These are phyloP conservation scores for Tribolium castaneum DNA, from an alignment of 1,140 invertebrate genomes.

Conservation along the genomic window DNA sequence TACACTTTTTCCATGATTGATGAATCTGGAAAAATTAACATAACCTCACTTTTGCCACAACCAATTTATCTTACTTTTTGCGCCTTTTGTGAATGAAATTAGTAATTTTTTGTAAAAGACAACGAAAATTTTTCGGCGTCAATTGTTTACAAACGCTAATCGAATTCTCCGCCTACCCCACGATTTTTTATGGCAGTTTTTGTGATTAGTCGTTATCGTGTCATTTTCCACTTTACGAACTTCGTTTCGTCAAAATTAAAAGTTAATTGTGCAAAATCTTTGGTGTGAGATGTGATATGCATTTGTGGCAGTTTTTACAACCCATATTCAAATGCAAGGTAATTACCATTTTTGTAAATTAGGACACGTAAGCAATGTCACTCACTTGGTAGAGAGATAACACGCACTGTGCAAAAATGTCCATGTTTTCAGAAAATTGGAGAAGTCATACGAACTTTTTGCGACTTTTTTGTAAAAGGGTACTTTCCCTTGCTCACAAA, in stretches of 20 bases:
- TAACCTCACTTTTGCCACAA: background rate
- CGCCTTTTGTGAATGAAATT: background rate
- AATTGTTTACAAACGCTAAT: conserved; percentile 13
- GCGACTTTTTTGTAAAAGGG: background rate
- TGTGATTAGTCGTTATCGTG: background rate
- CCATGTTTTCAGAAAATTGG: background rate
- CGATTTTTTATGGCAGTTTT: background rate
- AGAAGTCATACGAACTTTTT: background rate
- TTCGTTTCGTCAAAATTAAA: background rate
- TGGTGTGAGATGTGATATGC: background rate
- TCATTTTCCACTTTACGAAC: background rate
- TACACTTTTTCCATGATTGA: conserved; percentile 52
- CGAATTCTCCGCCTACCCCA: conserved; percentile 11
- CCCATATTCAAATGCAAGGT: background rate
- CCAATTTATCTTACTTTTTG: background rate
- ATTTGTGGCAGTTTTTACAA: background rate
- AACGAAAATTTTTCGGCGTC: conserved; percentile 13
- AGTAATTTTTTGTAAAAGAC: background rate
- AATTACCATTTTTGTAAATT: background rate
- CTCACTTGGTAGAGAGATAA: background rate
- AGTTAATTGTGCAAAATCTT: background rate
- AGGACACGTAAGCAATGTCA: background rate
- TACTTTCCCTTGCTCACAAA: background rate
- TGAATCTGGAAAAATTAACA: background rate
- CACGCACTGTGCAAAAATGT: background rate